Evolutionary conservation across 2,113 vertebrate genomes (phyloP).

Genomic region (Eleginops maclovinus): DNA sequence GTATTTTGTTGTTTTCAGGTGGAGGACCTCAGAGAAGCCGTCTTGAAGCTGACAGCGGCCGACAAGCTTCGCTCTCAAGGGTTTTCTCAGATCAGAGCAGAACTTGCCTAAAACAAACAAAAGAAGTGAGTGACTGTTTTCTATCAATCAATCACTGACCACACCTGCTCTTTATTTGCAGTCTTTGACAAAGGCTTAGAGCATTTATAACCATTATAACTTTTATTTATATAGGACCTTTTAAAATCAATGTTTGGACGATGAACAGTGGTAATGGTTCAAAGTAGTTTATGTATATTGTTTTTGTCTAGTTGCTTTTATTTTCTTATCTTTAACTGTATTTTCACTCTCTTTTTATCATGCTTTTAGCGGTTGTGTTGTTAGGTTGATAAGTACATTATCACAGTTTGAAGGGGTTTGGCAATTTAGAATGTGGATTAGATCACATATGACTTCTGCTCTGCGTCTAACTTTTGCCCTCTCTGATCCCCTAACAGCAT

Average conservation of each 20-base stretch:
- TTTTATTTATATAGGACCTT: no score
- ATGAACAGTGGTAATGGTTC: no score
- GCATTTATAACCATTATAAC: no score
- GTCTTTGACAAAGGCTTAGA: no score
- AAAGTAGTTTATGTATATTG: no score
- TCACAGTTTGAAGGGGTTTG: no score
- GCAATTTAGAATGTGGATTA: neutral
- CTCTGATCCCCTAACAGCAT: constrained; percentile 73
- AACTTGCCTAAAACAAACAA: constrained; percentile 81
- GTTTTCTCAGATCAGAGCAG: constrained; percentile 80
- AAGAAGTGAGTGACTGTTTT: constrained; percentile 77
- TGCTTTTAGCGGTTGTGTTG: no score
- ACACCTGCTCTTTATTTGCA: neutral
- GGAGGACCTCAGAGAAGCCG: constrained; percentile 76
- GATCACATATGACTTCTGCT: neutral
- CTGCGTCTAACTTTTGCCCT: neutral
- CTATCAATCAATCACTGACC: neutral
- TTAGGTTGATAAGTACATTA: no score
- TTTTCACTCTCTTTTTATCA: no score
- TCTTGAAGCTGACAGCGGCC: constrained; percentile 82
- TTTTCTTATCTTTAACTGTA: no score
- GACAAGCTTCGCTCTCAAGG: constrained; percentile 81
- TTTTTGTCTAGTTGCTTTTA: no score
- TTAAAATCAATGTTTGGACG: no score
- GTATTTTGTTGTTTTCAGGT: constrained; percentile 67